Base-by-base conservation (phyloP, 2,797 vertebrate species). In the Myoxocephalus aenaeus region DNA sequence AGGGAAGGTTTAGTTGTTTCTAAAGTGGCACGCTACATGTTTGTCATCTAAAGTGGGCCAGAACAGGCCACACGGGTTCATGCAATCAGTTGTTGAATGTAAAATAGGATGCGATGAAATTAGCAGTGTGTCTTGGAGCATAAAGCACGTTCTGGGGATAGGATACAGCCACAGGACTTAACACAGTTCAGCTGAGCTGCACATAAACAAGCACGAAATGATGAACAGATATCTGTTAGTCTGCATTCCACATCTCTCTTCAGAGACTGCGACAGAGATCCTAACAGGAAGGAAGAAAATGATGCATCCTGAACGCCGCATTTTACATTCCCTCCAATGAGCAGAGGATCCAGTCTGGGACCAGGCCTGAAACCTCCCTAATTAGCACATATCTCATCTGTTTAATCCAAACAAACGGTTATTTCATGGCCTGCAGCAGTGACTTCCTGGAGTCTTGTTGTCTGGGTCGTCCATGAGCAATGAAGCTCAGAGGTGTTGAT, bases 91-190 rank as follows among this genome's bases (percentile, higher is more conserved):
- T 70, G 46, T 58, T 69, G 42, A 65, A 14, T 56, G 67, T 77
- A 68, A 77, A 70, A 80, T 63, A 61, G 82, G 61, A 81, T 57
- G 56, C 34, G 22, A 42, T 7, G 25, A 32, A 62, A 76, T 72
- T 67, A 65, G 36, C 10, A 59, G 22, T 25, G 58, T 58, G 46
- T 22, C 36, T 59, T 20, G 9, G 61, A 79, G 27, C 34, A 46
- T 25, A 25, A 56, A 34, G 42, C 17, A 13, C 5, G 13, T 51
- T 84, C 12, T 79, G 32, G 25, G n/a, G 44, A 51, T 57, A 64
- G 22, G 46, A 67, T 27, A 63, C 42, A 65, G 29, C 48, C 34
- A 20, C 15, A 71, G 73, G 54, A 70, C 14, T 64, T 65, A 51
- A 70, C 22, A 40, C 17, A 74, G 32, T 25, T 77, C 13, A 62